Evolutionary conservation across 30 jellyfish, hydroid and myxozoan genomes (phyloP).

Genomic region (Cassiopea xamachana): DNA sequence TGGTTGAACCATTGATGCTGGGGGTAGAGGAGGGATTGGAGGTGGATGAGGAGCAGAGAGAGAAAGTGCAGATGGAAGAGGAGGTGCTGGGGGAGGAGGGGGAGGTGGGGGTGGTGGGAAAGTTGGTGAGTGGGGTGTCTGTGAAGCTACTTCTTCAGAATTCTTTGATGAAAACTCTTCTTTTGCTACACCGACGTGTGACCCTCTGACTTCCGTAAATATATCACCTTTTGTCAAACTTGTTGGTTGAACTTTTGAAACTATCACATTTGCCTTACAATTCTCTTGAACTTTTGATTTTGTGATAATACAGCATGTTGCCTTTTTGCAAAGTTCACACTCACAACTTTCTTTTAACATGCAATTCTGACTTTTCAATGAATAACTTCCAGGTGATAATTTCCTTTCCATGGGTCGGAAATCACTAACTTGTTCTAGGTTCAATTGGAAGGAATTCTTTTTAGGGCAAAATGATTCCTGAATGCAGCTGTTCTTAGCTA

Average conservation of each 20-base stretch:
- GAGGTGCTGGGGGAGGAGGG: conserved; percentile 14
- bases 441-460: not conserved
- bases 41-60: not conserved
- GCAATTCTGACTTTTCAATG: not conserved
- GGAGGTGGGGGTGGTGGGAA: conserved; percentile 51
- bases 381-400: not conserved
- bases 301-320: not conserved
- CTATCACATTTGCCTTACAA: not conserved
- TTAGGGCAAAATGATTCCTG: not conserved
- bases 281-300: not conserved
- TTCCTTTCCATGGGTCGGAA: not conserved
- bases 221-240: not conserved
- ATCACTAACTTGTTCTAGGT: not conserved
- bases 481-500: not conserved
- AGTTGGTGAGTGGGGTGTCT: not conserved
- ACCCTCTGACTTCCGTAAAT: not conserved
- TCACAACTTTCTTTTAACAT: not conserved
- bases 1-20: not conserved
- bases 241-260: not conserved
- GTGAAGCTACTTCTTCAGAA: not conserved
- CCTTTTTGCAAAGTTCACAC: not conserved
- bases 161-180: not conserved
- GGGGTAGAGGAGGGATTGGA: not conserved
- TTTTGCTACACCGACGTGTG: not conserved
- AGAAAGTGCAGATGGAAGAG: not conserved